Conservation (phyloP, 2,888 invertebrate genomes). For the Pterobdella sp. region DNA sequence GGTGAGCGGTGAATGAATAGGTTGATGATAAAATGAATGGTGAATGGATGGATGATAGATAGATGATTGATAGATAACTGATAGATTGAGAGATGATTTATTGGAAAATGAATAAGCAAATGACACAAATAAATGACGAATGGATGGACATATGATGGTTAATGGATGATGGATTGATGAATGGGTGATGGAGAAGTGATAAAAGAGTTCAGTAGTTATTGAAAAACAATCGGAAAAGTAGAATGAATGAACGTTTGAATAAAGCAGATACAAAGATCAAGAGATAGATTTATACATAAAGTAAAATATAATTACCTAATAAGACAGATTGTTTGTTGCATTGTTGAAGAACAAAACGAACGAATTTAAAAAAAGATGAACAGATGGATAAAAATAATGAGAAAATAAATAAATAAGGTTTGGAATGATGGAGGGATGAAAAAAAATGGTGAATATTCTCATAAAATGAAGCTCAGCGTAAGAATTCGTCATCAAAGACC, state of each 20-base stretch:
- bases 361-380: slow-evolving; percentile 5
- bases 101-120: background rate
- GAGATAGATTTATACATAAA: background rate
- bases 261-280: background rate
- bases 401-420: background rate
- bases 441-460: background rate
- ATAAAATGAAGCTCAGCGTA: no score
- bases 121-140: background rate
- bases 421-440: background rate
- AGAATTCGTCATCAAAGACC: no score
- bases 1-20: background rate
- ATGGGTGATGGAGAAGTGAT: background rate
- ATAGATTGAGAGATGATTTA: background rate
- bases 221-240: no score
- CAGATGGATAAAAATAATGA: background rate
- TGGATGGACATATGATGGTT: background rate
- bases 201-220: no score
- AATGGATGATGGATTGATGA: background rate
- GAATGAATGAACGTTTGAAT: background rate
- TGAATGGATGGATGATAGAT: background rate
- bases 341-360: background rate
- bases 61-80: background rate
- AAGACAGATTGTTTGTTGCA: background rate
- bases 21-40: background rate
- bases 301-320: background rate